phyloP scores from a whole-genome alignment of 2,888 invertebrate genomes.

The Cepaea hortensis region DNA sequence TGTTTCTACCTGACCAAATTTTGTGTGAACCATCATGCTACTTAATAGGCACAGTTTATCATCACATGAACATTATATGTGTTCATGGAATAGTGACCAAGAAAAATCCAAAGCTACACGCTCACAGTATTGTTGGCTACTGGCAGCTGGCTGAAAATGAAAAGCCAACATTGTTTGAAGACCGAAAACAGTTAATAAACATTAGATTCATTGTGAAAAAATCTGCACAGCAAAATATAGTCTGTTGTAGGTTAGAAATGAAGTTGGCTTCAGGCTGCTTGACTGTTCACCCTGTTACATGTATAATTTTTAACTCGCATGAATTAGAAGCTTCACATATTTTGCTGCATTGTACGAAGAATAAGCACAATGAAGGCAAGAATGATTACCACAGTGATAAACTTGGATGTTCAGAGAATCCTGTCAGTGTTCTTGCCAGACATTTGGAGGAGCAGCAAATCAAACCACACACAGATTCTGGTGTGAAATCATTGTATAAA shows the following conservation, averaged over 20 bases:
- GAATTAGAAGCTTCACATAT: constrained; percentile 17
- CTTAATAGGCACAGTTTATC: constrained; percentile 20
- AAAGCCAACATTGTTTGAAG: not conserved
- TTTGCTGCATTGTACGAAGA: not conserved
- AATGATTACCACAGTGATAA: not conserved
- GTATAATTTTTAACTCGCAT: constrained; percentile 27
- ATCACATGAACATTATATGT: not conserved
- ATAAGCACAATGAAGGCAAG: not conserved
- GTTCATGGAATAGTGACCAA: constrained; percentile 29
- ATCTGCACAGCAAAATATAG: not conserved
- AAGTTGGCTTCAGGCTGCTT: not conserved
- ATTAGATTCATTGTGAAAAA: constrained; percentile 2
- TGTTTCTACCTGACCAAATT: constrained; percentile 27
- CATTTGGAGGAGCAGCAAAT: not conserved
- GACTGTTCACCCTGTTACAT: constrained; percentile 11
- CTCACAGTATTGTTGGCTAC: constrained; percentile 1
- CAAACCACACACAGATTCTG: constrained; percentile 1
- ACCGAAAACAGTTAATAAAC: not conserved
- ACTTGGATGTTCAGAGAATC: not conserved
- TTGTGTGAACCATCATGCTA: constrained; percentile 28
- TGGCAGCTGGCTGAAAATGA: not conserved
- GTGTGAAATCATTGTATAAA: constrained; percentile 19
- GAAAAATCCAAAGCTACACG: not conserved
- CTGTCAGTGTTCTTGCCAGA: not conserved
- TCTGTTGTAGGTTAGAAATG: constrained; percentile 10